These are phyloP conservation scores for Alligator sinensis DNA, from an alignment of 2,113 vertebrate genomes.

Conservation along the genomic window DNA sequence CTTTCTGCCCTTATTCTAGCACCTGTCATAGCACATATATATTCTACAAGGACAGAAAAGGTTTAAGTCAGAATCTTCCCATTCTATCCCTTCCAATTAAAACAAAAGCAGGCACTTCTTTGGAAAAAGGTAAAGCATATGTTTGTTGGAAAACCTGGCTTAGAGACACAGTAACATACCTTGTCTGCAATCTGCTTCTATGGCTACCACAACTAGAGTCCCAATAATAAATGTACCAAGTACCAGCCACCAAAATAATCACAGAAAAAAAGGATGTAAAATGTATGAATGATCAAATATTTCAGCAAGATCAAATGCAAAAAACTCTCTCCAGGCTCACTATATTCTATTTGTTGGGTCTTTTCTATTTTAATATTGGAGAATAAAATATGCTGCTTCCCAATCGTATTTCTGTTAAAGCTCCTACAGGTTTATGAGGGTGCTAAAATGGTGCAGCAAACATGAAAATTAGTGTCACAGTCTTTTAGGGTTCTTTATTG, in stretches of 20 bases:
- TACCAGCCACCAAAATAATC: constrained; percentile 15
- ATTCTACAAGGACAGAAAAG: background rate
- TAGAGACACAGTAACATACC: background rate
- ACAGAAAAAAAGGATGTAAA: background rate
- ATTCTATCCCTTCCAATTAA: constrained; percentile 58
- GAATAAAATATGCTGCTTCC: constrained; percentile 66
- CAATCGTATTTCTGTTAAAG: constrained; percentile 74
- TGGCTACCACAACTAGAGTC: constrained; percentile 3
- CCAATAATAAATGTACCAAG: constrained; percentile 38
- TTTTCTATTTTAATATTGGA: constrained; percentile 47
- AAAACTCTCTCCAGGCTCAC: background rate
- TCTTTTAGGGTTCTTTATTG: constrained; percentile 57
- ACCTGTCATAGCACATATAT: constrained; percentile 13
- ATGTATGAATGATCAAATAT: constrained; percentile 13
- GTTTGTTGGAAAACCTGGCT: constrained; percentile 44
- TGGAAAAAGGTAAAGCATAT: background rate
- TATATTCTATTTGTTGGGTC: constrained; percentile 36
- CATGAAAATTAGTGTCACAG: constrained; percentile 65
- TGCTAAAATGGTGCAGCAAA: constrained; percentile 71
- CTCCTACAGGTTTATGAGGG: constrained; percentile 71
- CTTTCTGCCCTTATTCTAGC: constrained; percentile 14
- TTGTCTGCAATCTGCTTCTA: constrained; percentile 1
- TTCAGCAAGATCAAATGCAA: constrained; percentile 36
- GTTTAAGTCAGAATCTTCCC: constrained; percentile 2
- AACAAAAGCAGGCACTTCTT: constrained; percentile 64